Evolutionary conservation across 2,888 invertebrate genomes (phyloP).

Genomic region (Tenthredo distinguenda): DNA sequence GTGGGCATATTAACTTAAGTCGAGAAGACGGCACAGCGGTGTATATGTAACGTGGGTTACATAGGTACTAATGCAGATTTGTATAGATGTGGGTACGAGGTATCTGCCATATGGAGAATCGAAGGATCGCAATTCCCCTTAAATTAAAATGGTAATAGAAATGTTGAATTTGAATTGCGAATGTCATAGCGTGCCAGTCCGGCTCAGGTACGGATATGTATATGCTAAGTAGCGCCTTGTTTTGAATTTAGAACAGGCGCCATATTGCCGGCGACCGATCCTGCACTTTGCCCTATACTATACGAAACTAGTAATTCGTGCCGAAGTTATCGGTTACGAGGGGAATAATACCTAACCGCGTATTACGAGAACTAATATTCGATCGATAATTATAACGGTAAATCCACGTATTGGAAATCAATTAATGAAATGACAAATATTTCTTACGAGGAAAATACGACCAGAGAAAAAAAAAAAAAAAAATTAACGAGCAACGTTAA

Average conservation of each 20-base stretch:
- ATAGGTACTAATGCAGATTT: too few species aligned
- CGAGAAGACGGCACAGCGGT: too few species aligned
- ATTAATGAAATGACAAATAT: too few species aligned
- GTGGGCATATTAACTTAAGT: too few species aligned
- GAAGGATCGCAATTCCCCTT: constrained; percentile 65
- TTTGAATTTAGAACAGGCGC: constrained; percentile 78
- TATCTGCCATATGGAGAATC: constrained; percentile 33
- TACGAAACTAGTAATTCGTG: constrained; percentile 66
- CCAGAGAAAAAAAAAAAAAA: not conserved
- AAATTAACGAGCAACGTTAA: not conserved
- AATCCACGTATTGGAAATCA: too few species aligned
- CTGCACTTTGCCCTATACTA: constrained; percentile 72
- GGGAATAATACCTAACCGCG: not conserved
- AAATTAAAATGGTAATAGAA: constrained; percentile 78
- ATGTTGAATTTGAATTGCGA: constrained; percentile 77
- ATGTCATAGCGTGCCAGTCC: constrained; percentile 75
- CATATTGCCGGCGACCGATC: constrained; percentile 76
- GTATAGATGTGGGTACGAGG: too few species aligned
- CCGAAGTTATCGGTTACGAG: constrained; percentile 60
- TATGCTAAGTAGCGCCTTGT: constrained; percentile 77
- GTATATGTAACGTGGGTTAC: too few species aligned
- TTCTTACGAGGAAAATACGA: not conserved
- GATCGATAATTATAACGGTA: too few species aligned
- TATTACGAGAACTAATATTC: too few species aligned
- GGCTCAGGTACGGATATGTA: constrained; percentile 72